phyloP scores from a whole-genome alignment of 2,113 vertebrate genomes.

The Calyptommatus sinebrachiatus region DNA sequence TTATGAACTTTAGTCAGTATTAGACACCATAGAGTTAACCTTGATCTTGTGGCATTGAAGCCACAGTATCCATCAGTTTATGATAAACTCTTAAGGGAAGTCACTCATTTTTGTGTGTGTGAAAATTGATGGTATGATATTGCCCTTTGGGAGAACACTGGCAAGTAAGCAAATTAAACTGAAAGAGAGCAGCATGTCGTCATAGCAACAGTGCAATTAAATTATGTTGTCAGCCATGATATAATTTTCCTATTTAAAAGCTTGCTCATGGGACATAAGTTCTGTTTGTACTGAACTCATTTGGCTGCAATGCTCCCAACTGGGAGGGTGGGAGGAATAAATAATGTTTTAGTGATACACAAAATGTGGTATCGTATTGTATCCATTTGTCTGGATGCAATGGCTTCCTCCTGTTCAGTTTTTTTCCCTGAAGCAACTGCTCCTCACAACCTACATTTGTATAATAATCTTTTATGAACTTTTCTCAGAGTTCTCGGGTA shows the following conservation, averaged over 20 bases:
- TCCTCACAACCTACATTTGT: neutral
- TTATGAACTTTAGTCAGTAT: neutral
- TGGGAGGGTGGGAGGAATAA: neutral
- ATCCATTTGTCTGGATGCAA: too few species aligned
- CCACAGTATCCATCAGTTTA: conserved; percentile 55
- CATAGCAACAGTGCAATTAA: conserved; percentile 89
- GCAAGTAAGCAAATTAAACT: conserved; percentile 87
- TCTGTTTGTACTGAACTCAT: conserved; percentile 68
- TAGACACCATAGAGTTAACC: neutral
- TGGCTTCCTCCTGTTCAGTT: too few species aligned
- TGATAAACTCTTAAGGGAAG: conserved; percentile 13
- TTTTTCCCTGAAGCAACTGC: neutral
- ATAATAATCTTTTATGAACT: neutral
- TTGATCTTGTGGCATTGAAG: conserved; percentile 10
- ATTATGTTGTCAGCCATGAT: conserved; percentile 90
- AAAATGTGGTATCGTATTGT: neutral
- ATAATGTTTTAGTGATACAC: neutral
- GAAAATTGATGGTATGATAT: conserved; percentile 31
- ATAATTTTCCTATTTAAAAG: conserved; percentile 83
- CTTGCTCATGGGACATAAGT: conserved; percentile 75
- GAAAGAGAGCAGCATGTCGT: conserved; percentile 85
- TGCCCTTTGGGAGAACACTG: conserved; percentile 75
- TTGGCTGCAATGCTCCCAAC: conserved; percentile 26
- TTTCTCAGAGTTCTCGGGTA: neutral
- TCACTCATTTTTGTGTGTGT: neutral